Evolutionary conservation across 2,888 invertebrate species (phyloP).

Genomic region (Cremastinae sp.): DNA sequence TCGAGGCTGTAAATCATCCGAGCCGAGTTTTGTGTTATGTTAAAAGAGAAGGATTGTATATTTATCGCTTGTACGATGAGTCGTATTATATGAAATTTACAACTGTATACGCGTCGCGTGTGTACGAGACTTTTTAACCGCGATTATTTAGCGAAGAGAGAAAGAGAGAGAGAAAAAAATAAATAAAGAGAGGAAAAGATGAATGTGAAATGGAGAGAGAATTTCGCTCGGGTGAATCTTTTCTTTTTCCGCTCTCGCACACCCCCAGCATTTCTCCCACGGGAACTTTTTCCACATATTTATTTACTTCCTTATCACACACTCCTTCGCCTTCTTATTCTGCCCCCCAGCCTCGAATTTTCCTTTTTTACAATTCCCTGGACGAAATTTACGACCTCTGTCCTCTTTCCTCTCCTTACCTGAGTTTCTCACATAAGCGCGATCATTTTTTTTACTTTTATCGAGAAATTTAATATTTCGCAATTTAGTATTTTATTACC

Average conservation of each 20-base stretch:
- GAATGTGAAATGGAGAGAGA: conserved; percentile 10
- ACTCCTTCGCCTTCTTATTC: conserved; percentile 40
- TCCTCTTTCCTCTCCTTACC: neutral
- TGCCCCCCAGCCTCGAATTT: conserved; percentile 28
- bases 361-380: conserved; percentile 50
- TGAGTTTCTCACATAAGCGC: conserved; percentile 7
- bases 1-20: conserved; percentile 46
- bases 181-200: conserved; percentile 27
- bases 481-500: conserved; percentile 10
- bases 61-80: conserved; percentile 50
- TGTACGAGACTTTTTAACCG: conserved; percentile 51
- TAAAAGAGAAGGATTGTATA: conserved; percentile 51
- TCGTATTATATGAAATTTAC: conserved; percentile 60
- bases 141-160: conserved; percentile 52
- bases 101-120: conserved; percentile 52
- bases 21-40: conserved; percentile 21
- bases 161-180: conserved; percentile 9
- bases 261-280: conserved; percentile 64
- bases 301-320: conserved; percentile 73
- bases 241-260: conserved; percentile 38
- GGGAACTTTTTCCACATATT: conserved; percentile 77
- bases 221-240: conserved; percentile 12
- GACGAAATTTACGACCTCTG: conserved; percentile 54
- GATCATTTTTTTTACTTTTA: conserved; percentile 54
- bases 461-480: conserved; percentile 10